Percentiles rank a stretch among this genome's conserved stretches.
Evolutionary conservation across 1,140 invertebrate species (phyloP).

Genomic region (Pygmarrhopalites habei): DNA sequence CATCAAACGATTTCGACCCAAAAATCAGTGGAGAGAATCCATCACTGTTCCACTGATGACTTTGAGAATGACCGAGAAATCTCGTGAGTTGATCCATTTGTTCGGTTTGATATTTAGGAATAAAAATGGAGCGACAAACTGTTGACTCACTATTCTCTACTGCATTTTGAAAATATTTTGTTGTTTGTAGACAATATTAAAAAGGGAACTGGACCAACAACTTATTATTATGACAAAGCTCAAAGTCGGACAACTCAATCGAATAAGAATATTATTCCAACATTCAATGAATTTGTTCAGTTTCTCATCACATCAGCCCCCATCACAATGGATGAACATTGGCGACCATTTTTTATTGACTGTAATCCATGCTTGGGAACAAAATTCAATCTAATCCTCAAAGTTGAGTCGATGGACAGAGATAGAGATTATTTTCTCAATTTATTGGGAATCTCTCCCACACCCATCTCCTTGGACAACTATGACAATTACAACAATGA

Average conservation of each 20-base stretch:
- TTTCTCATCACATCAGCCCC: slow-evolving; percentile 44
- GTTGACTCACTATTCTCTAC: too few relatives aligned
- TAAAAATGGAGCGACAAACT: too few relatives aligned
- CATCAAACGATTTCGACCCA: slow-evolving; percentile 14
- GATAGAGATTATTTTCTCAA: slow-evolving; percentile 27
- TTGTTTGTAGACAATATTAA: too few relatives aligned
- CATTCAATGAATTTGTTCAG: slow-evolving; percentile 38
- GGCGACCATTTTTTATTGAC: slow-evolving; percentile 45
- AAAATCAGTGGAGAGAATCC: neutral
- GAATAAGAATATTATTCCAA: slow-evolving; percentile 27
- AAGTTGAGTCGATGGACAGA: slow-evolving; percentile 38
- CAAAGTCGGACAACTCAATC: too few relatives aligned
- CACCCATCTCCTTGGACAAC: too few relatives aligned
- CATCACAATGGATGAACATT: slow-evolving; percentile 49
- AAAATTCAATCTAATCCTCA: slow-evolving; percentile 37
- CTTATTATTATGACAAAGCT: too few relatives aligned
- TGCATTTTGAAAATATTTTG: too few relatives aligned
- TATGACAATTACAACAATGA: too few relatives aligned
- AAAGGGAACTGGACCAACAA: too few relatives aligned
- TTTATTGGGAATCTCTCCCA: neutral
- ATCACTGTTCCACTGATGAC: neutral
- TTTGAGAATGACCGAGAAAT: too few relatives aligned
- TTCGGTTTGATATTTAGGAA: too few relatives aligned
- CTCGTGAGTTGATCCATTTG: too few relatives aligned
- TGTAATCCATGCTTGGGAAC: slow-evolving; percentile 44